Conservation (phyloP, 2,888 invertebrate species). For the Imbricaverruca yamaguchii region DNA sequence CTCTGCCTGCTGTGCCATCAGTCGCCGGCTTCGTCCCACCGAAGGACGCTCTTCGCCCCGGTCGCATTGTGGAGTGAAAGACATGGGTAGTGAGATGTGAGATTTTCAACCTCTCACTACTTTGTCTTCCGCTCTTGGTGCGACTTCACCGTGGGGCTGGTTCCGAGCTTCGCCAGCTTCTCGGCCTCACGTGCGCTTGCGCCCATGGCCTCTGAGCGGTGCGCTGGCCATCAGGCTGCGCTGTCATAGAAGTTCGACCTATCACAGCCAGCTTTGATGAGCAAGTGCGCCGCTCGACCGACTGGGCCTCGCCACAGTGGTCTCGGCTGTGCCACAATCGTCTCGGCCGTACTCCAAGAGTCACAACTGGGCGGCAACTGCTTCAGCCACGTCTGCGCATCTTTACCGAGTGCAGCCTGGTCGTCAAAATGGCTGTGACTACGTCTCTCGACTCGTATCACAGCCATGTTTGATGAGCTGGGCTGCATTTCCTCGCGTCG, state of each 20-base stretch:
- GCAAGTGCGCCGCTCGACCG: neutral
- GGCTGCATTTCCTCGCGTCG: neutral
- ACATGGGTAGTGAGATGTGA: conserved; percentile 22
- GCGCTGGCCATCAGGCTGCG: neutral
- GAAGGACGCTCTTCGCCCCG: too few species aligned
- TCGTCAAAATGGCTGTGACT: conserved; percentile 20
- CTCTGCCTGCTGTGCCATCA: too few species aligned
- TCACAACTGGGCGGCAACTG: too few species aligned
- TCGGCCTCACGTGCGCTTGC: too few species aligned
- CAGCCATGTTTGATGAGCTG: conserved; percentile 21
- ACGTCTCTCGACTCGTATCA: conserved; percentile 9
- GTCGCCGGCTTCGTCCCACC: neutral
- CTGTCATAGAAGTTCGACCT: neutral
- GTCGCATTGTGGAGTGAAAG: conserved; percentile 13
- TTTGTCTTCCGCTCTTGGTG: conserved; percentile 17
- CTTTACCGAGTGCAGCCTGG: neutral
- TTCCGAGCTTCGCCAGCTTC: too few species aligned
- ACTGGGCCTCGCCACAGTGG: too few species aligned
- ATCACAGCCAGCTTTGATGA: conserved; percentile 22
- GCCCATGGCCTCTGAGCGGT: neutral
- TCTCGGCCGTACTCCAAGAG: too few species aligned
- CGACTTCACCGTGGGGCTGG: neutral
- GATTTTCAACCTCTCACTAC: conserved; percentile 21
- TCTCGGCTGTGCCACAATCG: too few species aligned
- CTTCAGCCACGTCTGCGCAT: too few species aligned